phyloP scores from a whole-genome alignment of 2,113 vertebrate species.

The Mus pahari region DNA sequence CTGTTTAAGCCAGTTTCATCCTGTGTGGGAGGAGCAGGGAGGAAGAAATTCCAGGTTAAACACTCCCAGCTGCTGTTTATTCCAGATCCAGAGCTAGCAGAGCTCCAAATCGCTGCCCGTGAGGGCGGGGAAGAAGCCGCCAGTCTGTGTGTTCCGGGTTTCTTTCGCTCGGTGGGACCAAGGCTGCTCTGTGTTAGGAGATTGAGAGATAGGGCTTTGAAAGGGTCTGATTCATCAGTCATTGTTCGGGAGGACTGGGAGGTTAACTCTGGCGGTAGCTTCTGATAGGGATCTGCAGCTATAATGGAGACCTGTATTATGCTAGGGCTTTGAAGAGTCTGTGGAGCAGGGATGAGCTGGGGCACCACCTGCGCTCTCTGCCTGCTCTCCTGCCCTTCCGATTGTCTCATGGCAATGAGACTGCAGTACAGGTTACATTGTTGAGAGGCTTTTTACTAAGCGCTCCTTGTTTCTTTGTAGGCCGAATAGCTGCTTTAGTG shows the following conservation, averaged over 20 bases:
- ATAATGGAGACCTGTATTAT: neutral
- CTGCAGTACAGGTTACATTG: neutral
- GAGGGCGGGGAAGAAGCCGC: neutral
- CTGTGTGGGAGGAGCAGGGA: neutral
- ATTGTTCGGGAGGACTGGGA: neutral
- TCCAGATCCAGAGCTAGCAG: neutral
- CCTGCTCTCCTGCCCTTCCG: neutral
- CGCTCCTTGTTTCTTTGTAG: neutral
- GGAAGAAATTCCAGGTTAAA: neutral
- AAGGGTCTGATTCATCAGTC: neutral
- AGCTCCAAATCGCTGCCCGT: neutral
- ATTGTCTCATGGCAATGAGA: neutral
- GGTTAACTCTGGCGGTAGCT: neutral
- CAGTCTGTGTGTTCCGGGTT: no score
- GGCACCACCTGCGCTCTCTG: neutral
- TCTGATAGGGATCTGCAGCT: neutral
- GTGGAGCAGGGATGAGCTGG: neutral
- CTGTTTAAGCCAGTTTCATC: neutral
- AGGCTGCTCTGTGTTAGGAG: neutral
- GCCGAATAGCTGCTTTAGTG: neutral
- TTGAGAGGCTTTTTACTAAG: neutral
- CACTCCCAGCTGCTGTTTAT: accelerated
- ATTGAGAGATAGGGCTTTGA: neutral
- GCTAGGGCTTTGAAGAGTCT: constrained; percentile 29
- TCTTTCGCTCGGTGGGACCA: neutral